Base-by-base conservation (phyloP, 2,797 vertebrate species). In the Poeciliopsis paucimaculata region DNA sequence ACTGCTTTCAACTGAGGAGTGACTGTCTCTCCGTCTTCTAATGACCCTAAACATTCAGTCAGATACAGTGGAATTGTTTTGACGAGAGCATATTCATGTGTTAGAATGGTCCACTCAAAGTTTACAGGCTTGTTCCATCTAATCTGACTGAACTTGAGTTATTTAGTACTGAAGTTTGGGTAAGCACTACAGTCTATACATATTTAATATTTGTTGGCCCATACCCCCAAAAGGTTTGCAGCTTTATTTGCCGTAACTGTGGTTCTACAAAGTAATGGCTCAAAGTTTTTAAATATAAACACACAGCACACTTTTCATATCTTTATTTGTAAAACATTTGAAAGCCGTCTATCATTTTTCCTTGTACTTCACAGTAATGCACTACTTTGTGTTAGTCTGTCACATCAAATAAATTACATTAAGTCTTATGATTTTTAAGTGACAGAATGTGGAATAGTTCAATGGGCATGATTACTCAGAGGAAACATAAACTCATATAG, bases 401-500 rank as follows among this genome's bases (percentile, higher is more conserved):
- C 41, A 28, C 26, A 28, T 18, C 68, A 46, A 46, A 28, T 46
- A 46, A 72, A 72, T 45, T 46, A n/a, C 68, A 45, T 28, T 13
- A 70, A 43, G 41, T 7, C 28, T 28, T 71, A 11, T 46, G 66
- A 70, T 43, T 70, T 39, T n/a, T 26, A 26, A 26, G 66, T 41
- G 39, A 41, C 66, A 43, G 36, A 41, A 34, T 62, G 31, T 41
- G 10, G 16, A 68, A 5, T 11, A 28, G 26, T 46, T 72, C 43
- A 46, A 3, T 46, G 15, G 41, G n/a, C 41, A 31, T 18, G 41
- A 23, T 26, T n/a, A 13, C 39, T n/a, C 41, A 12, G 23, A 43
- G 66, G 66, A 43, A 43, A 6, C 91, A 83, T 85, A 77, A 86
- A 85, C 73, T 81, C 86, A 82, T 70, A 53, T 74, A 83, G 90